These are phyloP conservation scores for Parotia lawesii DNA, from an alignment of 2,113 vertebrate genomes.

Conservation along the genomic window DNA sequence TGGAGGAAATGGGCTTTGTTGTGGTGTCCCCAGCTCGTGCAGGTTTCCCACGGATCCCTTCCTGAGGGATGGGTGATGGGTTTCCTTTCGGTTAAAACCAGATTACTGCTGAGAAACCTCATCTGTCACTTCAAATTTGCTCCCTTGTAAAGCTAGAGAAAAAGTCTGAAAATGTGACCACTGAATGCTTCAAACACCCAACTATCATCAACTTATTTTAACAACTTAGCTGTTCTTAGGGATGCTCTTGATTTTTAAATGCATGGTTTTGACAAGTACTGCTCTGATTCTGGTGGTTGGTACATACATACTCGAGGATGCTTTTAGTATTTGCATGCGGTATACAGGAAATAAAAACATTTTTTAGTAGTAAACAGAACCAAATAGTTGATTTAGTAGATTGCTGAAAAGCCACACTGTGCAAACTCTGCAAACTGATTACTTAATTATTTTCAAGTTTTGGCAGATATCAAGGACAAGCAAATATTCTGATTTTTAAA, in stretches of 20 bases:
- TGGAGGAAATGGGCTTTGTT: not conserved
- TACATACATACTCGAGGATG: not conserved
- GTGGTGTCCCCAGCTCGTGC: not conserved
- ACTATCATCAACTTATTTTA: not conserved
- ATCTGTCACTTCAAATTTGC: not conserved
- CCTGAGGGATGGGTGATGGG: not conserved
- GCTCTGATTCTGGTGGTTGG: not conserved
- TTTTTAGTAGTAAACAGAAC: not conserved
- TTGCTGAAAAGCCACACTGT: not conserved
- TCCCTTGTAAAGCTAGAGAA: not conserved
- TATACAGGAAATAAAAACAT: not conserved
- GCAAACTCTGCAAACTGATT: not conserved
- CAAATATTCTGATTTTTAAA: not conserved
- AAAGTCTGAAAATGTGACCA: not conserved
- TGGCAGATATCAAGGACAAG: not conserved
- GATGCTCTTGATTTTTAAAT: not conserved
- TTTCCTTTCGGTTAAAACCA: not conserved
- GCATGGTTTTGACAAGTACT: not conserved
- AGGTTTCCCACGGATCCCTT: not conserved
- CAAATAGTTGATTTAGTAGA: not conserved
- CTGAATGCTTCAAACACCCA: not conserved
- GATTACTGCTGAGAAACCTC: not conserved
- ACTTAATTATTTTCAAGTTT: constrained; percentile 33
- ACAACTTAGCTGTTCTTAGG: not conserved
- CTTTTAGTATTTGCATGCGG: constrained; percentile 30